Evolutionary conservation across 2,797 vertebrate species (phyloP).

Genomic region (Acrossocheilus fasciatus): DNA sequence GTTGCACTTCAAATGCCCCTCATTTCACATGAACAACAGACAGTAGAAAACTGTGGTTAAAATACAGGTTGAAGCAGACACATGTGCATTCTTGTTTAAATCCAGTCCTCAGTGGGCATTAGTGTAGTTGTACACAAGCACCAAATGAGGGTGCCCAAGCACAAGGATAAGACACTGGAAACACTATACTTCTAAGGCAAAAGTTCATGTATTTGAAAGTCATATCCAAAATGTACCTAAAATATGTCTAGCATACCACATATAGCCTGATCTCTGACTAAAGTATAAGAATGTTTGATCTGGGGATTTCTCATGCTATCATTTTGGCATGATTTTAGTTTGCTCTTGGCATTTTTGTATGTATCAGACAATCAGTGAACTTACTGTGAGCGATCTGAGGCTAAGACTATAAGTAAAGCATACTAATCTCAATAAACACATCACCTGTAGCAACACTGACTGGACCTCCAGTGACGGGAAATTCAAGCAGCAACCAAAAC

Average conservation of each 20-base stretch:
- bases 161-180: conserved; percentile 48
- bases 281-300: background rate
- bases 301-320: background rate
- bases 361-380: background rate
- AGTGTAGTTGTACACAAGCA: conserved; percentile 70
- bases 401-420: conserved; percentile 38
- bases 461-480: conserved; percentile 19
- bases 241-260: background rate
- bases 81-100: conserved; percentile 42
- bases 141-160: conserved; percentile 79
- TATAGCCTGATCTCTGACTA: background rate
- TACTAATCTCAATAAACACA: conserved; percentile 27
- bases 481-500: background rate
- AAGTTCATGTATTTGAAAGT: conserved; percentile 42
- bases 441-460: conserved; percentile 19
- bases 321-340: background rate
- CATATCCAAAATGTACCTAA: background rate
- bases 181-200: conserved; percentile 34
- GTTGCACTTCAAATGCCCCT: background rate
- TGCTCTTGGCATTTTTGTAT: background rate
- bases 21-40: conserved; percentile 13
- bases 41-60: conserved; percentile 12
- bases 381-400: background rate
- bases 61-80: conserved; percentile 6
- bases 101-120: background rate